Percentiles rank a stretch among this genome's conserved stretches.
Evolutionary conservation across 1,140 invertebrate species (phyloP).

Genomic region (Pomacea maculata): DNA sequence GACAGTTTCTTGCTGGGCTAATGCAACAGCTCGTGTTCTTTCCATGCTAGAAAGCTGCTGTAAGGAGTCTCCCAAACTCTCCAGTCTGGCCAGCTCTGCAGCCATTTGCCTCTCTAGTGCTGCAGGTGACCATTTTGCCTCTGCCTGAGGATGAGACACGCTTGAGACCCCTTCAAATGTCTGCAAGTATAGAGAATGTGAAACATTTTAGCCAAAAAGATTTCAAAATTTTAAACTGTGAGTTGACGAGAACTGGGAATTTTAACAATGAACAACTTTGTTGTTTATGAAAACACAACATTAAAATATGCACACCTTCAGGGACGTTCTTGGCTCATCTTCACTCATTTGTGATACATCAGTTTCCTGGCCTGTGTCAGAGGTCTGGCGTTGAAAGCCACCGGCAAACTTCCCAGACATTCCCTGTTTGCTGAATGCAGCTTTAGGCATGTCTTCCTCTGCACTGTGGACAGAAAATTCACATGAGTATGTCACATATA

Average conservation of each 20-base stretch:
- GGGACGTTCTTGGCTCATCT: conserved; percentile 20
- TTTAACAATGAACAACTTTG: not conserved
- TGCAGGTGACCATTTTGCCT: conserved; percentile 50
- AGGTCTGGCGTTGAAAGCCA: conserved; percentile 18
- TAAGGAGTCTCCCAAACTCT: conserved; percentile 61
- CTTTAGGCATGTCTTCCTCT: conserved; percentile 13
- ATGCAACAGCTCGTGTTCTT: conserved; percentile 55
- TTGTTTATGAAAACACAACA: not conserved
- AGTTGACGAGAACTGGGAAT: not conserved
- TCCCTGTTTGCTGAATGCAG: conserved; percentile 8
- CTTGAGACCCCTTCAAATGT: conserved; percentile 20
- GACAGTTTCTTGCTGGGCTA: conserved; percentile 66
- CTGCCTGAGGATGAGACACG: conserved; percentile 6
- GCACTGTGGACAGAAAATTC: conserved; percentile 8
- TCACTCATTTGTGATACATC: conserved; percentile 33
- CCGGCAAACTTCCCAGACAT: conserved; percentile 1
- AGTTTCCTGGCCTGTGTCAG: conserved; percentile 30
- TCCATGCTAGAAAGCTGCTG: conserved; percentile 61
- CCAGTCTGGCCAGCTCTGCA: conserved; percentile 61
- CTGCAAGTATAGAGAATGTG: not conserved
- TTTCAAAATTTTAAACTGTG: no score
- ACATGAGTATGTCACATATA: not conserved
- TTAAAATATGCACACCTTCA: not conserved
- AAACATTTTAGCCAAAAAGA: not conserved
- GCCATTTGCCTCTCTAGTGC: conserved; percentile 56